Evolutionary conservation across 2,888 invertebrate species (phyloP).

Genomic region (Invenusta paracnida): DNA sequence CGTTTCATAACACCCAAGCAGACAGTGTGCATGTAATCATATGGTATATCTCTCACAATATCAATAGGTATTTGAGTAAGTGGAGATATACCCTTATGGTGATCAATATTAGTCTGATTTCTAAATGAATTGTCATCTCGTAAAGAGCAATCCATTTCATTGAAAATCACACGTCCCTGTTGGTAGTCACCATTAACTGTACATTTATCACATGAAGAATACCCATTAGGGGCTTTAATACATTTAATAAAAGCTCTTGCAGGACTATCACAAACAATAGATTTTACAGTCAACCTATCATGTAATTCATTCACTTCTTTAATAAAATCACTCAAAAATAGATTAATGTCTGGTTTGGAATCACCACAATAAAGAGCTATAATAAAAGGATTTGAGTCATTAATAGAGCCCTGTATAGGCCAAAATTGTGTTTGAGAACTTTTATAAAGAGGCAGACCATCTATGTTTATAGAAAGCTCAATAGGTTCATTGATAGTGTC

Average conservation of each 20-base stretch:
- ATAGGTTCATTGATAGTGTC: neutral
- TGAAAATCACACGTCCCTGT: neutral
- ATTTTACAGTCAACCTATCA: slow-evolving; percentile 42
- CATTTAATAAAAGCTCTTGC: slow-evolving; percentile 50
- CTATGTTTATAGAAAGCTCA: slow-evolving; percentile 20
- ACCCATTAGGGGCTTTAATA: slow-evolving; percentile 20
- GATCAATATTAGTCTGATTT: neutral
- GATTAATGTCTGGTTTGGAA: slow-evolving; percentile 44
- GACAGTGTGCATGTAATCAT: slow-evolving; percentile 53
- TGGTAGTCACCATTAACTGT: neutral
- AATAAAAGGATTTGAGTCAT: slow-evolving; percentile 44
- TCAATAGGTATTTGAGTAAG: slow-evolving; percentile 8
- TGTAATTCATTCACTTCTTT: slow-evolving; percentile 43
- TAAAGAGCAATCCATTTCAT: neutral
- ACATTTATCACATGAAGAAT: slow-evolving; percentile 32
- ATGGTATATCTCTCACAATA: neutral
- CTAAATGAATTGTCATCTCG: neutral
- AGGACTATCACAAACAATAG: slow-evolving; percentile 51
- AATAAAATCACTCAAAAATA: slow-evolving; percentile 45
- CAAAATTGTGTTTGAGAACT: slow-evolving; percentile 31
- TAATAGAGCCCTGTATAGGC: neutral
- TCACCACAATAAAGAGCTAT: slow-evolving; percentile 47
- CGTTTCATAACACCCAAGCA: slow-evolving; percentile 53
- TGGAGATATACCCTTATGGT: neutral
- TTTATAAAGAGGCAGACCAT: slow-evolving; percentile 16